A percentile compares a stretch with the other conserved stretches of the same genome.
Conservation (phyloP, 2,888 invertebrate genomes). For the Villa cingulata region DNA sequence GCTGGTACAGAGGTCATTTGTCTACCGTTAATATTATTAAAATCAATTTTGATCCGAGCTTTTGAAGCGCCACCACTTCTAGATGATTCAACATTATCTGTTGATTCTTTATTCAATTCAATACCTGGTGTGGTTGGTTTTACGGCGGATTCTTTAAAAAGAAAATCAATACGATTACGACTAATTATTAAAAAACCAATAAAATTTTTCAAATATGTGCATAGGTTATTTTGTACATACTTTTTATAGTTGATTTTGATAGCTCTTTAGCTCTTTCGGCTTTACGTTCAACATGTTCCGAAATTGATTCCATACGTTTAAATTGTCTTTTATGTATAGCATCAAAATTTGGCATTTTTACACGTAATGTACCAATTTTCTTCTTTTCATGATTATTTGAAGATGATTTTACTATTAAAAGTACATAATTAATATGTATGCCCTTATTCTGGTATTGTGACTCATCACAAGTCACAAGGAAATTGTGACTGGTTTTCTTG, state of each 20-base stretch:
- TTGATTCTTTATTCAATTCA: no score
- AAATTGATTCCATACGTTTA: slow-evolving; percentile 52
- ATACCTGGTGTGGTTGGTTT: slow-evolving; percentile 9
- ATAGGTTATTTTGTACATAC: no score
- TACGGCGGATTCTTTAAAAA: background rate
- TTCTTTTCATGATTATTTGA: no score
- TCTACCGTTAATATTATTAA: background rate
- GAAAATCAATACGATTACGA: background rate
- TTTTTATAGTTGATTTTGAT: slow-evolving; percentile 19
- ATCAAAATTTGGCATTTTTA: slow-evolving; percentile 54
- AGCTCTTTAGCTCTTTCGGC: slow-evolving; percentile 30
- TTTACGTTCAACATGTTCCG: slow-evolving; percentile 42
- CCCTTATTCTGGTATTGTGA: no score
- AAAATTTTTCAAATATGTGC: background rate
- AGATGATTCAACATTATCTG: no score
- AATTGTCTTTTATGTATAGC: slow-evolving; percentile 52
- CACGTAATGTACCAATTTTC: slow-evolving; percentile 28
- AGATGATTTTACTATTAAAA: no score
- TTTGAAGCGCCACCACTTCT: slow-evolving; percentile 21
- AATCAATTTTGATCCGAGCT: slow-evolving; percentile 6
- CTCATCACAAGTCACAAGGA: no score
- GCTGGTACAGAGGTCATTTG: slow-evolving; percentile 1
- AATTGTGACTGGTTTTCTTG: no score
- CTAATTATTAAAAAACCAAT: background rate
- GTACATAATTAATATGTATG: no score